A percentile compares a stretch with the other conserved stretches of the same genome.
Conservation (phyloP, 2,888 invertebrate species). For the Carpatolechia fugitivella region DNA sequence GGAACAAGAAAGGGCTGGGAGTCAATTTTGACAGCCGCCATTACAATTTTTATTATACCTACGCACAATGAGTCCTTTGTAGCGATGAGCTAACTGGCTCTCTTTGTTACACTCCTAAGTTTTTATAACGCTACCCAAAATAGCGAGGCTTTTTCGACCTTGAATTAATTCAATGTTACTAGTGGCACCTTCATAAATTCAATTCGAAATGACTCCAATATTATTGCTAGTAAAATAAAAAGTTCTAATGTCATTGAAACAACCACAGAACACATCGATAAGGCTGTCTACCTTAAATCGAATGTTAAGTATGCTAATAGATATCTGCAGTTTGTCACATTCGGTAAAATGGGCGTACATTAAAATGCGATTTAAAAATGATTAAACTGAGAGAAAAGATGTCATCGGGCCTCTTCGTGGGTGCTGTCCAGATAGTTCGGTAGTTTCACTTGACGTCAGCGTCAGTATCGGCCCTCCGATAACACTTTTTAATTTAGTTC, state of each 20-base stretch:
- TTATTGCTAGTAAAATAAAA: slow-evolving; percentile 26
- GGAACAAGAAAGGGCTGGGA: slow-evolving; percentile 77
- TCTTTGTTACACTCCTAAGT: slow-evolving; percentile 33
- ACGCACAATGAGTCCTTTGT: slow-evolving; percentile 48
- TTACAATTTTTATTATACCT: slow-evolving; percentile 53
- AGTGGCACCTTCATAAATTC: slow-evolving; percentile 25
- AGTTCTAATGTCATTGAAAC: slow-evolving; percentile 33
- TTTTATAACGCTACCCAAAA: slow-evolving; percentile 31
- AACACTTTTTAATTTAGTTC: slow-evolving; percentile 68
- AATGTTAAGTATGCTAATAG: slow-evolving; percentile 59
- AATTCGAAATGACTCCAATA: slow-evolving; percentile 31
- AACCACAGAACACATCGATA: slow-evolving; percentile 31
- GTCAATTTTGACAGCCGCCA: slow-evolving; percentile 57
- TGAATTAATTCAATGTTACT: slow-evolving; percentile 39
- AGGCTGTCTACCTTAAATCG: slow-evolving; percentile 41
- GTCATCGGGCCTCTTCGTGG: slow-evolving; percentile 47
- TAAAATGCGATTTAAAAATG: slow-evolving; percentile 65
- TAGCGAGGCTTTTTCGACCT: slow-evolving; percentile 42
- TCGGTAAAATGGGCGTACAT: slow-evolving; percentile 41
- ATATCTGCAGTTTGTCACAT: slow-evolving; percentile 41
- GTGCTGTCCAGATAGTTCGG: slow-evolving; percentile 42
- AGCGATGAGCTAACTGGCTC: slow-evolving; percentile 45
- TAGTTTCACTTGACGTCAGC: slow-evolving; percentile 49
- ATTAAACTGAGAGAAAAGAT: slow-evolving; percentile 52
- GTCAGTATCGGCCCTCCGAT: slow-evolving; percentile 61